Base-by-base conservation (phyloP, 2,113 vertebrate species). In the Pelusios castaneus region DNA sequence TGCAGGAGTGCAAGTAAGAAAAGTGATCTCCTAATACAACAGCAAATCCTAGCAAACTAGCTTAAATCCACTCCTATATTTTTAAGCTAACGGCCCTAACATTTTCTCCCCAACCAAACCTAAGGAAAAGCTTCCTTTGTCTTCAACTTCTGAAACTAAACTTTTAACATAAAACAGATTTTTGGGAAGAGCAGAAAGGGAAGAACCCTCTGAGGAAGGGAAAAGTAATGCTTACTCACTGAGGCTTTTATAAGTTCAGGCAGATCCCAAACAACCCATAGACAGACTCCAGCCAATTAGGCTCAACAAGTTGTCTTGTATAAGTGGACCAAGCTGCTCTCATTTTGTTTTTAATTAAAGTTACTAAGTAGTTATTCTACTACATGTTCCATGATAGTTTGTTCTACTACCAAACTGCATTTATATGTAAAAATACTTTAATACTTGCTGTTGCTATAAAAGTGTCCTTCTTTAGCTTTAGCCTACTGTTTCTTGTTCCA, bases 261-360 rank as follows among this genome's bases (percentile, higher is more conserved):
- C 29, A 85, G 91, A 52, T 75, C 31, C 2, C 0, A 38, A 86
- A 10, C 79, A 7, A 45, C 1, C 95, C 80, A 70, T 93, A 94
- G 84, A 25, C 91, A 89, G 76, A 82, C 29, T 41, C 58, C 93
- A 93, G 86, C 82, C 91, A 91, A 87, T 95, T 79, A 94, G 76
- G 82, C 29, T 47, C 93, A 91, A 89, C 25, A 5, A 94, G 91
- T 84, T 22, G 47, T 25, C 81, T 95, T 54, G 54, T 55, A 55
- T 45, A 70, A 97, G 96, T 92, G 88, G 86, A 93, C 94, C 49
- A 95, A 97, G 94, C 85, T 96, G 92, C n/a, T 31, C 27, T 43
- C 13, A n/a, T 14, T 67, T 63, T 81, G 76, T 58, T n/a, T 3
- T 5, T n/a, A 83, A 55, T 52, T 80, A 41, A 45, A 89, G 52